Evolutionary conservation across 1,140 invertebrate genomes (phyloP).

Genomic region (Cherax quadricarinatus): DNA sequence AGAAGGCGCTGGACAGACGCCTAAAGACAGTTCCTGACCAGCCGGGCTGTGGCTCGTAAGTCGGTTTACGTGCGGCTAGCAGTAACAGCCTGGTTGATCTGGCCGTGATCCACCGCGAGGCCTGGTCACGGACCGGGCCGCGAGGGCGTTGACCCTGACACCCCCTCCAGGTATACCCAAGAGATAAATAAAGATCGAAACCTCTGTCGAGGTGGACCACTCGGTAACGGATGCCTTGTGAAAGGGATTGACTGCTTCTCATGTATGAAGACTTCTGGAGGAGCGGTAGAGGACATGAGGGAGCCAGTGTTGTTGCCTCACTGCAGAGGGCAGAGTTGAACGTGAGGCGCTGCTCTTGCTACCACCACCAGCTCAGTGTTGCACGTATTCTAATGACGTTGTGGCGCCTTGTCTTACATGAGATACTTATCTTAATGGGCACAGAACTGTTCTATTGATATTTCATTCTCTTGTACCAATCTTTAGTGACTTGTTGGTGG

Average conservation of each 20-base stretch:
- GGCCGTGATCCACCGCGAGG: too few relatives aligned
- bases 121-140: too few relatives aligned
- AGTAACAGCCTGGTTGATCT: too few relatives aligned
- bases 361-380: slow-evolving; percentile 17
- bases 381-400: slow-evolving; percentile 32
- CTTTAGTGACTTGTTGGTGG: background rate
- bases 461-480: slow-evolving; percentile 20
- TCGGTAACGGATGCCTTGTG: background rate
- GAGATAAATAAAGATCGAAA: background rate
- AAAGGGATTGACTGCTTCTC: background rate
- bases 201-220: background rate
- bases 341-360: too few relatives aligned
- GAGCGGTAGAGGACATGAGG: background rate
- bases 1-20: too few relatives aligned
- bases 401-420: background rate
- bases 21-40: too few relatives aligned
- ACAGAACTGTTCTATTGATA: slow-evolving; percentile 16
- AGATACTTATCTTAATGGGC: slow-evolving; percentile 9
- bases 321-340: too few relatives aligned
- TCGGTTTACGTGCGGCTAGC: too few relatives aligned
- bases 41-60: too few relatives aligned
- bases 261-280: background rate
- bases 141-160: too few relatives aligned
- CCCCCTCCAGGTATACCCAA: too few relatives aligned
- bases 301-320: too few relatives aligned